These are phyloP conservation scores for Sanderia malayensis DNA, from an alignment of 30 jellyfish, hydroid and myxozoan genomes.

Conservation along the genomic window DNA sequence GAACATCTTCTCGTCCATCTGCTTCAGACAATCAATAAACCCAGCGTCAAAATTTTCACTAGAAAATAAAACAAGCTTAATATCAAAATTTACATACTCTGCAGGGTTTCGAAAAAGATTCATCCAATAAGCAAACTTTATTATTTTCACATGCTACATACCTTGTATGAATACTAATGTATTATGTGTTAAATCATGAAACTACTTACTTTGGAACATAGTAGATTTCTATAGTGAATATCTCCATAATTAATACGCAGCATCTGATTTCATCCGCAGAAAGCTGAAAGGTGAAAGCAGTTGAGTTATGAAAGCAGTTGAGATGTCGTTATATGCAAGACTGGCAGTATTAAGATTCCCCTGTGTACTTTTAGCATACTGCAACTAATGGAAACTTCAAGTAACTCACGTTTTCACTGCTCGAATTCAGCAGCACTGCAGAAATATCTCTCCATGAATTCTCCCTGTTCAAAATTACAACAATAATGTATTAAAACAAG, in stretches of 20 bases:
- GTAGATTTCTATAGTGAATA: background rate
- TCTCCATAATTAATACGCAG: background rate
- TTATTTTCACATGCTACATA: no score
- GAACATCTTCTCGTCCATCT: background rate
- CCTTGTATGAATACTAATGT: no score
- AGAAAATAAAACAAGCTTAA: background rate
- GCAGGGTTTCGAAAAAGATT: no score
- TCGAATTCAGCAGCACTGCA: background rate
- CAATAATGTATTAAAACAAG: background rate
- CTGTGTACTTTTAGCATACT: no score
- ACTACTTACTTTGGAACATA: background rate
- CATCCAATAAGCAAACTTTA: no score
- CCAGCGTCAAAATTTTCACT: background rate
- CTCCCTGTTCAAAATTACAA: background rate
- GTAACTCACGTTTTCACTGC: background rate
- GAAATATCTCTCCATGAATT: background rate
- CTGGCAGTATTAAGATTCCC: no score
- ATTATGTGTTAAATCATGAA: no score
- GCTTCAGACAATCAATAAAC: background rate
- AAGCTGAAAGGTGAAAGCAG: background rate
- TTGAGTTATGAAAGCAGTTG: no score
- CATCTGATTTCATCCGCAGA: background rate
- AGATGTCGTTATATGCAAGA: no score
- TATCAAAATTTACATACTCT: no score
- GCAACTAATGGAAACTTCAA: no score